phyloP scores from a whole-genome alignment of 1,140 invertebrate genomes.

The Drosophila quadrilineata region DNA sequence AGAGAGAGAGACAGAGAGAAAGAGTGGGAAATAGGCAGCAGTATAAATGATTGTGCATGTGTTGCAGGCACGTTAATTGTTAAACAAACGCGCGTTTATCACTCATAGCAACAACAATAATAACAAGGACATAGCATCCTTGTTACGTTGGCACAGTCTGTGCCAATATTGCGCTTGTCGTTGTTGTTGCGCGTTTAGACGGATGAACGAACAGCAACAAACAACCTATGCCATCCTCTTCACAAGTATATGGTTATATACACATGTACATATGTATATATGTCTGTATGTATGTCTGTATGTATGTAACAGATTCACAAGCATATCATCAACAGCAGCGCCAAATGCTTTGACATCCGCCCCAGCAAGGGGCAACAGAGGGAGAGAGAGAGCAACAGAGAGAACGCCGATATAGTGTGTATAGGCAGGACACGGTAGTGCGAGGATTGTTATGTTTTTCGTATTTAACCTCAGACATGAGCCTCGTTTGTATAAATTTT shows the following conservation, averaged over 20 bases:
- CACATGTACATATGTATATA: neutral
- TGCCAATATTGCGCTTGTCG: slow-evolving; percentile 63
- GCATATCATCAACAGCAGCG: slow-evolving; percentile 45
- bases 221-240: slow-evolving; percentile 10
- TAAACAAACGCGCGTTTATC: slow-evolving; percentile 74
- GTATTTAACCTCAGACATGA: slow-evolving; percentile 77
- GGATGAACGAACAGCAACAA: slow-evolving; percentile 58
- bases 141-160: slow-evolving; percentile 22
- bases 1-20: neutral
- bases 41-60: slow-evolving; percentile 52
- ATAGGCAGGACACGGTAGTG: neutral
- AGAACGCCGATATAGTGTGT: neutral
- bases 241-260: slow-evolving; percentile 13
- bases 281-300: too few species aligned
- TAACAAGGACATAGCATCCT: slow-evolving; percentile 11
- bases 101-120: slow-evolving; percentile 40
- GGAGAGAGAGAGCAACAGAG: neutral
- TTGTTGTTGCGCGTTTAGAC: slow-evolving; percentile 43
- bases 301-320: slow-evolving; percentile 33
- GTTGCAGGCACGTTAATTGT: slow-evolving; percentile 67
- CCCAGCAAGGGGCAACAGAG: slow-evolving; percentile 7
- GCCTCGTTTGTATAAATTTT: slow-evolving; percentile 74
- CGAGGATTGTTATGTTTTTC: slow-evolving; percentile 71
- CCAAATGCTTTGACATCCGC: slow-evolving; percentile 47
- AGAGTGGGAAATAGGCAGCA: slow-evolving; percentile 10